Percentiles rank a stretch among this genome's conserved stretches.
Evolutionary conservation across 2,113 vertebrate species (phyloP).

Genomic region (Dasyornis broadbenti): DNA sequence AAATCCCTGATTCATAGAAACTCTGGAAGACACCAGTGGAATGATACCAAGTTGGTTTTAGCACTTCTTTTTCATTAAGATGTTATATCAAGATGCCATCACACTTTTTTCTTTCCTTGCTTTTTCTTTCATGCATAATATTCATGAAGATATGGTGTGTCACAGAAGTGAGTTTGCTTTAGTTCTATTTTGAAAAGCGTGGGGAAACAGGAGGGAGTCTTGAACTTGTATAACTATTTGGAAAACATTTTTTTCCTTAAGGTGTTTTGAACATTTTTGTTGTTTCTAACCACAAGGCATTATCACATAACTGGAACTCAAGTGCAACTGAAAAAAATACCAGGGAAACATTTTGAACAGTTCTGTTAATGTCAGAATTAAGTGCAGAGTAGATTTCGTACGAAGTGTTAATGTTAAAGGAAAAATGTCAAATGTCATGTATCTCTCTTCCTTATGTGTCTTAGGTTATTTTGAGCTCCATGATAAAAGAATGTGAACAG

Average conservation of each 20-base stretch:
- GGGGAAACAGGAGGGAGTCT: not conserved
- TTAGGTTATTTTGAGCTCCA: slow-evolving; percentile 97
- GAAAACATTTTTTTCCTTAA: not conserved
- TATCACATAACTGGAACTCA: not conserved
- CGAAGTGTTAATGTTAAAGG: not conserved
- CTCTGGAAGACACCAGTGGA: not conserved
- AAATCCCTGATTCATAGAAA: not conserved
- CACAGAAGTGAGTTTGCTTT: not conserved
- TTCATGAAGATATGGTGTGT: not conserved
- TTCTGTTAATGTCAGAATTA: not conserved
- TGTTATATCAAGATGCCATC: not conserved
- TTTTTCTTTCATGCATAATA: not conserved
- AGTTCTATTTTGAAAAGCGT: not conserved
- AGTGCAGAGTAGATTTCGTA: not conserved
- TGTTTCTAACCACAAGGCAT: not conserved
- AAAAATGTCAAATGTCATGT: not conserved
- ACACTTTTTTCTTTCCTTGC: not conserved
- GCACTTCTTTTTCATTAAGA: not conserved
- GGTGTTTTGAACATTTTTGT: not conserved
- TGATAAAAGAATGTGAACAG: slow-evolving; percentile 99
- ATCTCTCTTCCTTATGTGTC: not conserved
- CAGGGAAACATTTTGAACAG: not conserved
- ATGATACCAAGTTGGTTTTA: not conserved
- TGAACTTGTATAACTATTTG: not conserved
- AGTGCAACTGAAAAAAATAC: not conserved